Evolutionary conservation across 2,113 vertebrate species (phyloP).

Genomic region (Anas platyrhynchos): DNA sequence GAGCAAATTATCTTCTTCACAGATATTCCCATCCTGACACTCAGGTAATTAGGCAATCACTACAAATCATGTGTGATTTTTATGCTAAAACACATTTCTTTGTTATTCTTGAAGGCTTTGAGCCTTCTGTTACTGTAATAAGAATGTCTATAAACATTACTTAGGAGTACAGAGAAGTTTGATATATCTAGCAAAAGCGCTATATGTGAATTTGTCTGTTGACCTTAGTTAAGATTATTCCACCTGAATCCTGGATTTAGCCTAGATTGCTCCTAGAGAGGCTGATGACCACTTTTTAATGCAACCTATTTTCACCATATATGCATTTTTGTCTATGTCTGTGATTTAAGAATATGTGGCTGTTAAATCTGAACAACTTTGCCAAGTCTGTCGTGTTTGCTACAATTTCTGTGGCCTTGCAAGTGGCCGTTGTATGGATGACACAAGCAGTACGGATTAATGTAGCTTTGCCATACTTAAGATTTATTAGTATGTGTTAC

Average conservation of each 20-base stretch:
- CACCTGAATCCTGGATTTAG: background rate
- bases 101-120: background rate
- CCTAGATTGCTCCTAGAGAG: background rate
- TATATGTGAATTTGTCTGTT: background rate
- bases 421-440: background rate
- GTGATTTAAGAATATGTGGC: background rate
- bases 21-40: background rate
- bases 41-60: background rate
- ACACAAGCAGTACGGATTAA: background rate
- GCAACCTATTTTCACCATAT: background rate
- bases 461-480: background rate
- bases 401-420: background rate
- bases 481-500: background rate
- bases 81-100: background rate
- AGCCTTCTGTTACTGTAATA: background rate
- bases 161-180: background rate
- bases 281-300: background rate
- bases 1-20: background rate
- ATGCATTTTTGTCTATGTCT: background rate
- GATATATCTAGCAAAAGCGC: background rate
- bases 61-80: background rate
- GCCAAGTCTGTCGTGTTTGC: background rate
- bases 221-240: background rate
- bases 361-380: background rate
- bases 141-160: background rate